Evolutionary conservation across 2,888 invertebrate species (phyloP).

Genomic region (Suillia variegata): DNA sequence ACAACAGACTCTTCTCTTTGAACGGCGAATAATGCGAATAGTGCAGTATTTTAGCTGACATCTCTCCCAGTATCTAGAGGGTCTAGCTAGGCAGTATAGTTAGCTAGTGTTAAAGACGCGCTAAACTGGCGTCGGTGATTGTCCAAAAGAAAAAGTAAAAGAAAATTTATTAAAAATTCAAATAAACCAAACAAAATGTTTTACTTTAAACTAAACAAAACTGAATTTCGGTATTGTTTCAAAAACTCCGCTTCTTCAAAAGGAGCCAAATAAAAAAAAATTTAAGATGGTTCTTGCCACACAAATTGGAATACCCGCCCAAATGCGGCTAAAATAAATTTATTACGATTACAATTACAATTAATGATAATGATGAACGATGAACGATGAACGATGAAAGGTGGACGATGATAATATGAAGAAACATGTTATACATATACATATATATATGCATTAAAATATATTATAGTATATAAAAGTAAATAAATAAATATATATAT

Average conservation of each 20-base stretch:
- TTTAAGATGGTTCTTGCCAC: conserved; percentile 5
- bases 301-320: not conserved
- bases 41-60: no score
- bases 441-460: conserved; percentile 31
- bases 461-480: conserved; percentile 35
- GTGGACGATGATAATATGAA: no score
- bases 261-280: conserved; percentile 5
- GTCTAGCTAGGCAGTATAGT: no score
- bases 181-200: conserved; percentile 14
- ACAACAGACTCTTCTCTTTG: no score
- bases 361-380: no score
- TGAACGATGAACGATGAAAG: no score
- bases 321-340: conserved; percentile 6
- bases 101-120: no score
- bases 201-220: no score
- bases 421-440: conserved; percentile 43
- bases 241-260: not conserved
- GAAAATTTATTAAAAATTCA: no score
- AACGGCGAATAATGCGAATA: no score
- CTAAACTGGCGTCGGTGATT: conserved; percentile 16
- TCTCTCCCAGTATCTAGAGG: no score
- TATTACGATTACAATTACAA: not conserved
- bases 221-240: conserved; percentile 1
- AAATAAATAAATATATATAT: conserved; percentile 30
- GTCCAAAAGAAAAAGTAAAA: conserved; percentile 20